These are phyloP conservation scores for Drosophila murphyi DNA, from an alignment of 1,140 invertebrate genomes.

Conservation along the genomic window DNA sequence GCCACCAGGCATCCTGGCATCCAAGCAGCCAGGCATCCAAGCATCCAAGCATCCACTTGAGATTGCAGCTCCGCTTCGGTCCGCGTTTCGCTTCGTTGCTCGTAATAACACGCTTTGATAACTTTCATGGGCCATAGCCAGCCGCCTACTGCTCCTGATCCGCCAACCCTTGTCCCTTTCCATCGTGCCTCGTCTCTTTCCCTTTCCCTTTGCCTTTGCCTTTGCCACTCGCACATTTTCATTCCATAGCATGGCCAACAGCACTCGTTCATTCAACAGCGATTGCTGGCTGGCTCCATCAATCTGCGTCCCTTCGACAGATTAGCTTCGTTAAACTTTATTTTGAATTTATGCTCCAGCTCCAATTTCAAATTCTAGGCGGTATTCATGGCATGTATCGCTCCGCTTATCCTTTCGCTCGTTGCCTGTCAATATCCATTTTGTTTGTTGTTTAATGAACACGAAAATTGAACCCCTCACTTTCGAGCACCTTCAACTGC, in stretches of 20 bases:
- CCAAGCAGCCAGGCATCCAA: constrained; percentile 38
- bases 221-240: constrained; percentile 1
- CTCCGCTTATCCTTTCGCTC: constrained; percentile 71
- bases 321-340: constrained; percentile 83
- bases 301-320: constrained; percentile 34
- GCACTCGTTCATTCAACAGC: background rate
- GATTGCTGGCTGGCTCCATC: constrained; percentile 10
- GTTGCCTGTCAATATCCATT: constrained; percentile 64
- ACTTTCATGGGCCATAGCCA: constrained; percentile 78
- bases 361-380: constrained; percentile 66
- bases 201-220: constrained; percentile 6
- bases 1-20: constrained; percentile 38
- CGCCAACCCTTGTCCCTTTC: constrained; percentile 11
- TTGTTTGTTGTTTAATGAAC: constrained; percentile 82
- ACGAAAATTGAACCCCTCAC: constrained; percentile 77
- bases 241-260: constrained; percentile 10
- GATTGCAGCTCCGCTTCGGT: constrained; percentile 29
- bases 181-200: background rate
- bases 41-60: constrained; percentile 58
- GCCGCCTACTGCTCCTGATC: constrained; percentile 55
- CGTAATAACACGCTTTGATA: constrained; percentile 84
- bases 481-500: constrained; percentile 1
- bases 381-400: constrained; percentile 54
- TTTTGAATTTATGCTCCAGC: constrained; percentile 71
- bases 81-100: constrained; percentile 66